Base-by-base conservation (phyloP, 2,797 vertebrate genomes). In the Pangasius mekongensis region DNA sequence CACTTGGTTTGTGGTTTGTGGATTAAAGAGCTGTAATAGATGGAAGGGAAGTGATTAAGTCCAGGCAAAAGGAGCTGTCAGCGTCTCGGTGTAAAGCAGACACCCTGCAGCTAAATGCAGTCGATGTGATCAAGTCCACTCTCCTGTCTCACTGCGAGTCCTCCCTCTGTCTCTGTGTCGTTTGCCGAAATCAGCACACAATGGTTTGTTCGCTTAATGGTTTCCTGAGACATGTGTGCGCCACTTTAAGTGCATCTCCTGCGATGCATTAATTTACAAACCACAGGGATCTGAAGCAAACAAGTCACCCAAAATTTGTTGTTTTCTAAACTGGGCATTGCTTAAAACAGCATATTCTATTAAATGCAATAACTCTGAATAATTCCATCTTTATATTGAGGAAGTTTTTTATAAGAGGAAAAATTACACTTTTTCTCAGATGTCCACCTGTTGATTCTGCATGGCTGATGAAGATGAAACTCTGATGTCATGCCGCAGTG, bases 51-150 rank as follows among this genome's bases (percentile, higher is more conserved):
- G 87, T 88, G 87, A 88, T 88, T 88, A 85, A 88, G 87, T 88
- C 83, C 87, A 58, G 52, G 87, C 83, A 85, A 88, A 88, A 80
- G 87, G 74, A 85, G 74, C 83, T 88, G 87, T 88, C 87, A 88
- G 83, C n/a, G 22, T 81, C 74, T 67, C 27, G 58, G 74, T 77
- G 60, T 78, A 80, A 88, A 88, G 83, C 64, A 66, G 87, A 88
- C 87, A 77, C 87, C 87, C 87, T 85, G 87, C 83, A 49, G 87
- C 83, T 85, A 88, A 88, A 88, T 88, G 87, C 62, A 78, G 74
- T 80, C 74, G 83, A 88, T 69, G 64, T 47, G 87, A 88, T 78
- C 83, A 77, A 80, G 83, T 81, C 87, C 60, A 47, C 87, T 80
- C 64, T 74, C 69, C 39, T 83, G 67, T 76, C 39, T 64, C 56